A percentile compares a stretch with the other conserved stretches of the same genome.
Evolutionary conservation across 1,140 invertebrate species (phyloP).

Genomic region (Anastrepha ludens): DNA sequence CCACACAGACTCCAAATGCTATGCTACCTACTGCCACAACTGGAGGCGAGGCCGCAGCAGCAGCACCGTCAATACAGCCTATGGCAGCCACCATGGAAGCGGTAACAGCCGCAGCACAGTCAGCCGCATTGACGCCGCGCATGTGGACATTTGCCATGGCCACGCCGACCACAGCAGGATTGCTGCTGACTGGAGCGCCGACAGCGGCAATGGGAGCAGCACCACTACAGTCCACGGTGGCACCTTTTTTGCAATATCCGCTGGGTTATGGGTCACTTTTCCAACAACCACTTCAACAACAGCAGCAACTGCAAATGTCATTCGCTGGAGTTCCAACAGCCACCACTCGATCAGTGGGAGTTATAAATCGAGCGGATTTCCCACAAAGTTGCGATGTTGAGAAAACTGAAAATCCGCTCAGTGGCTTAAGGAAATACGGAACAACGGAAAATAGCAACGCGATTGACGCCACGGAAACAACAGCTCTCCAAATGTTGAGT

Average conservation of each 20-base stretch:
- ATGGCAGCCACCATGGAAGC: neutral
- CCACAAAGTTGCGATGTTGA: neutral
- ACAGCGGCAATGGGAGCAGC: neutral
- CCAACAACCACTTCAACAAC: neutral
- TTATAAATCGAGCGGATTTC: neutral
- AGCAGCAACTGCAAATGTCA: neutral
- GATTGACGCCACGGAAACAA: neutral
- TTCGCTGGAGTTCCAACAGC: neutral
- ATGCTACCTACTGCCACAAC: neutral
- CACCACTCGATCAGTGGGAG: neutral
- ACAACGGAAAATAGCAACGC: neutral
- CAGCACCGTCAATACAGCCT: neutral
- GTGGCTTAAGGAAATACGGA: neutral
- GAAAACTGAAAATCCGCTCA: neutral
- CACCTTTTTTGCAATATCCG: conserved; percentile 1
- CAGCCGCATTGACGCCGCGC: conserved; percentile 53
- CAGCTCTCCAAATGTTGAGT: neutral
- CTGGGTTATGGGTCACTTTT: neutral
- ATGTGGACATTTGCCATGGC: conserved; percentile 69
- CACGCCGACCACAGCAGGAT: conserved; percentile 65
- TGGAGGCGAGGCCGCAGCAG: neutral
- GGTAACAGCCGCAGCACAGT: neutral
- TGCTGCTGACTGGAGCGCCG: conserved; percentile 62
- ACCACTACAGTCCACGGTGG: neutral
- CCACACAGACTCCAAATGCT: neutral